Conservation (phyloP, 2,888 invertebrate genomes). For the Mesochorus sp. region DNA sequence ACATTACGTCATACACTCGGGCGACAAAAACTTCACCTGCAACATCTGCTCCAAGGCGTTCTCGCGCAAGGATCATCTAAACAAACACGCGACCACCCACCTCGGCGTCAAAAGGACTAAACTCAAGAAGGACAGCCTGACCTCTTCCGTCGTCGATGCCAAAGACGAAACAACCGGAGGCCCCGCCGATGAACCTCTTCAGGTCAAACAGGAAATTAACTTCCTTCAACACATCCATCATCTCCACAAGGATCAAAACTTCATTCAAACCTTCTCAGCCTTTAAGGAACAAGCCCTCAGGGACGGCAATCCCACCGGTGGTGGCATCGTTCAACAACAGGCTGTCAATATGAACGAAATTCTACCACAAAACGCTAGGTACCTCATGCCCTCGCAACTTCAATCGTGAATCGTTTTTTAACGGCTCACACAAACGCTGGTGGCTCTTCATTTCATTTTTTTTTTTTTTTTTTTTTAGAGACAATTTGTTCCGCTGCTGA, state of each 20-base stretch:
- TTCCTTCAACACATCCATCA: conserved; percentile 77
- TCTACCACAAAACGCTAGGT: conserved; percentile 79
- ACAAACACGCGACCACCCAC: conserved; percentile 83
- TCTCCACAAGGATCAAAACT: conserved; percentile 76
- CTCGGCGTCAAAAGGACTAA: conserved; percentile 77
- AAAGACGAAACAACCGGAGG: conserved; percentile 50
- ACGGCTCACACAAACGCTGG: no score
- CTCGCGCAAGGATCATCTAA: conserved; percentile 83
- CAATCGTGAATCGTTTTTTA: conserved; percentile 40
- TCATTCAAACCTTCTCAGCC: conserved; percentile 77
- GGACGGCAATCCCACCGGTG: conserved; percentile 70
- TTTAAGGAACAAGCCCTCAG: conserved; percentile 78
- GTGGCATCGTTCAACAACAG: conserved; percentile 73
- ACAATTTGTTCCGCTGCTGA: no score
- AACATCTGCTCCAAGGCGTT: conserved; percentile 83
- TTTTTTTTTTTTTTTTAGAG: no score
- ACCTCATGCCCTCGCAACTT: conserved; percentile 80
- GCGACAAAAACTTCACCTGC: conserved; percentile 83
- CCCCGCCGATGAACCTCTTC: conserved; percentile 21
- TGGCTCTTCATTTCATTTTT: no score
- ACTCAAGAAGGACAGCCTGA: conserved; percentile 73
- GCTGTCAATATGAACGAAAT: conserved; percentile 80
- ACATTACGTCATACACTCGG: conserved; percentile 83
- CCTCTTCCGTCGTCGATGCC: no score
- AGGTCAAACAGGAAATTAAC: conserved; percentile 72